phyloP scores from a whole-genome alignment of 2,113 vertebrate species.

The Apaloderma vittatum region DNA sequence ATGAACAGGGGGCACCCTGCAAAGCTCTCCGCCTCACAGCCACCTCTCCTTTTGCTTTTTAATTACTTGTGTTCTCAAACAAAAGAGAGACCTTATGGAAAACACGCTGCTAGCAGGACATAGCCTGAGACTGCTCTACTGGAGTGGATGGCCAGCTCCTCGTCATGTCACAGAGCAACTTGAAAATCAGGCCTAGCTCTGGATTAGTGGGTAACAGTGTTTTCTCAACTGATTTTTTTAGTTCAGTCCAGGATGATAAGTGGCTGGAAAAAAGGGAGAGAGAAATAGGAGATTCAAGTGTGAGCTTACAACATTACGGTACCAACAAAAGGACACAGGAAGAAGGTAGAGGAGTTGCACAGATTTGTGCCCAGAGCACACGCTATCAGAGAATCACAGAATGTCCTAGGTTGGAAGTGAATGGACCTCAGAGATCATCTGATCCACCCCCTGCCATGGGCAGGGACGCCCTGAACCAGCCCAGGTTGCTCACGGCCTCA shows the following conservation, averaged over 20 bases:
- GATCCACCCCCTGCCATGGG: too few species aligned
- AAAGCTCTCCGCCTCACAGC: background rate
- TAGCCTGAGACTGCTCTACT: accelerated
- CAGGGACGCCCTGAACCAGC: too few species aligned
- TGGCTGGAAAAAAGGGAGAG: background rate
- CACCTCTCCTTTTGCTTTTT: background rate
- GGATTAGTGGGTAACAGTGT: background rate
- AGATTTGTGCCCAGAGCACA: background rate
- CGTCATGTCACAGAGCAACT: accelerated
- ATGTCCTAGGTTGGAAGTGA: too few species aligned
- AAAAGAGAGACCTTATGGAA: background rate
- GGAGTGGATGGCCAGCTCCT: background rate
- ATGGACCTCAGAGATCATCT: too few species aligned
- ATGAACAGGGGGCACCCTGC: background rate
- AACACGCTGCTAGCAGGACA: accelerated
- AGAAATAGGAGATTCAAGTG: background rate
- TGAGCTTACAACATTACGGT: background rate
- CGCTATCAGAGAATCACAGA: too few species aligned
- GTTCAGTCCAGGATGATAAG: background rate
- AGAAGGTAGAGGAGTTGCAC: too few species aligned
- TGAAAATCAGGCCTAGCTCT: background rate
- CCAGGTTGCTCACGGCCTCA: too few species aligned
- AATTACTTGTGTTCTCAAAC: background rate
- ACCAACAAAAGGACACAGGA: background rate
- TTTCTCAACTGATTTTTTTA: background rate